Conservation (phyloP, 35 echinoderm and acorn worm species). For the Anneissia japonica region DNA sequence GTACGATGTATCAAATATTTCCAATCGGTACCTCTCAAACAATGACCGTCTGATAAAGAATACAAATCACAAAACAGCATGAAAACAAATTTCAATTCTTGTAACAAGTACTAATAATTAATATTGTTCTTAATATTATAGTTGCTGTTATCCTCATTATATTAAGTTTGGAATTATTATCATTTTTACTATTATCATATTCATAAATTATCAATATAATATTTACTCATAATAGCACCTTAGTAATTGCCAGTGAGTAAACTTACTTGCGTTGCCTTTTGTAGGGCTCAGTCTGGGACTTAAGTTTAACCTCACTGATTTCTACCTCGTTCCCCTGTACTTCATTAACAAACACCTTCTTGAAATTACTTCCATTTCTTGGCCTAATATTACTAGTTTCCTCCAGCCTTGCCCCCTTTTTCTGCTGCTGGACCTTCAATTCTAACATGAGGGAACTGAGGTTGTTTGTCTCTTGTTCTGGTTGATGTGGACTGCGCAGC, state of each 20-base stretch:
- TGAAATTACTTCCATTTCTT: background rate
- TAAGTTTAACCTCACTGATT: background rate
- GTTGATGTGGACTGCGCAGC: background rate
- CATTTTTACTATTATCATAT: no score
- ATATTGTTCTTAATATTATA: no score
- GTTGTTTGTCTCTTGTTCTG: background rate
- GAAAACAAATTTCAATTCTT: background rate
- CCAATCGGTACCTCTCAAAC: slow-evolving; percentile 54
- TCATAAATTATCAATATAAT: no score
- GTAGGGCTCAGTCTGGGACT: background rate
- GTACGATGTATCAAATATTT: slow-evolving; percentile 35
- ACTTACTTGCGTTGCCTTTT: slow-evolving; percentile 56
- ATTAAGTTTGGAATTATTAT: no score
- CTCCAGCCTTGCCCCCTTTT: background rate
- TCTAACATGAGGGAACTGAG: background rate
- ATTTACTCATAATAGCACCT: no score
- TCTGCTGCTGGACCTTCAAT: background rate
- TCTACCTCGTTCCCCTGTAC: background rate
- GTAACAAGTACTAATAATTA: no score
- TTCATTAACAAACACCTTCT: background rate
- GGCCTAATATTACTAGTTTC: background rate
- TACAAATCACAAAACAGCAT: background rate
- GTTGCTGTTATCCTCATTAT: no score
- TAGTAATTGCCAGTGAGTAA: no score
- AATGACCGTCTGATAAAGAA: slow-evolving; percentile 31